These are phyloP conservation scores for Amniataba percoides DNA, from an alignment of 2,797 vertebrate species.

Conservation along the genomic window DNA sequence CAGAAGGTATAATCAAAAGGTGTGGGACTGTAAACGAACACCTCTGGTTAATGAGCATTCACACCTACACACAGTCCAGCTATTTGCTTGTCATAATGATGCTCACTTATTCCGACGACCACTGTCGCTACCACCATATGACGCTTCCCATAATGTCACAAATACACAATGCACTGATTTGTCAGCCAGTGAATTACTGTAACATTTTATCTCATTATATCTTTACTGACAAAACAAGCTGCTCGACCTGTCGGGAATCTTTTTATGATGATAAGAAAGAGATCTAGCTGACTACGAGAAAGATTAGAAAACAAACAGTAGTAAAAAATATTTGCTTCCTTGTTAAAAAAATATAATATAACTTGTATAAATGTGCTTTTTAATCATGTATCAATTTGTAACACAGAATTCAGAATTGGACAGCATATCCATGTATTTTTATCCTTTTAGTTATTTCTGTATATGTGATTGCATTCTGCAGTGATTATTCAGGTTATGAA, in stretches of 20 bases:
- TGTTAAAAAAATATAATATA: too few relatives aligned
- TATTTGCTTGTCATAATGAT: not conserved
- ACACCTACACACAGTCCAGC: not conserved
- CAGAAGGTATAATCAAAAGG: not conserved
- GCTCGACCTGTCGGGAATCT: not conserved
- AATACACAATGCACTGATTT: not conserved
- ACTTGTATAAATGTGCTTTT: not conserved
- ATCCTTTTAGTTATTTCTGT: not conserved
- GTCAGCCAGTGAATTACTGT: not conserved
- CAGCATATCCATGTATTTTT: too few relatives aligned
- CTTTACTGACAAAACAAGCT: not conserved
- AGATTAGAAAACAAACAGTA: not conserved
- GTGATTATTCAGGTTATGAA: not conserved
- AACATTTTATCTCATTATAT: not conserved
- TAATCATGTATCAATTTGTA: not conserved
- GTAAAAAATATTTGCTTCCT: not conserved
- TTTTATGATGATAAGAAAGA: slow-evolving; percentile 6
- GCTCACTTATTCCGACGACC: not conserved
- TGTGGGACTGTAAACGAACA: not conserved
- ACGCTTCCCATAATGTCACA: not conserved
- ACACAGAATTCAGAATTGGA: not conserved
- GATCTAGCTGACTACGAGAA: not conserved
- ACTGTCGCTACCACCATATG: not conserved
- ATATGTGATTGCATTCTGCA: not conserved
- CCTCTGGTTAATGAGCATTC: slow-evolving; percentile 6